These are phyloP conservation scores for Pemphigus obesinymphae DNA, from an alignment of 1,140 invertebrate genomes.

Conservation along the genomic window DNA sequence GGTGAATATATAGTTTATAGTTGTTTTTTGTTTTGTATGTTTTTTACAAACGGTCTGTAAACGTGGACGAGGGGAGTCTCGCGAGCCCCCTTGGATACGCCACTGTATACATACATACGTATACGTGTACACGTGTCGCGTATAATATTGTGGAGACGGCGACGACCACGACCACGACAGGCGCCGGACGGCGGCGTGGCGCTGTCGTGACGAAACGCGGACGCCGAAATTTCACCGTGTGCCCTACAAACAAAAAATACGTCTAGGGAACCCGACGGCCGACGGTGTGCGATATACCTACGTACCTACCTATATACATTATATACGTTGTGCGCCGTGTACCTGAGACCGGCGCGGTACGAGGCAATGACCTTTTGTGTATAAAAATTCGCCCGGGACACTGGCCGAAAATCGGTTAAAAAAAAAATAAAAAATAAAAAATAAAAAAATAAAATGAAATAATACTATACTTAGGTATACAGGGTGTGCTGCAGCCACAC, in stretches of 20 bases:
- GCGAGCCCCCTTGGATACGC: no score
- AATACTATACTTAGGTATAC: no score
- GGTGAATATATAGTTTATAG: no score
- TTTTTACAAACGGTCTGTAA: no score
- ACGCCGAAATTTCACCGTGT: conserved; percentile 24
- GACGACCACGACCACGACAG: neutral
- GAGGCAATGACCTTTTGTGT: conserved; percentile 6
- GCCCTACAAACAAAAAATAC: conserved; percentile 15
- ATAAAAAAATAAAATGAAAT: no score
- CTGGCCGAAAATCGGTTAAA: neutral
- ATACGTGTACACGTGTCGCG: neutral
- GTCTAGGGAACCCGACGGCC: neutral
- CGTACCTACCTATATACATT: neutral
- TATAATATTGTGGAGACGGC: no score
- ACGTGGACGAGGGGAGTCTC: no score
- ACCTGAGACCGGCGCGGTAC: neutral
- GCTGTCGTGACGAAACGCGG: neutral
- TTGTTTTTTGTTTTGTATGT: no score
- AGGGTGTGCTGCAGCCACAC: no score
- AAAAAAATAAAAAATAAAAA: no score
- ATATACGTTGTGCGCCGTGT: neutral
- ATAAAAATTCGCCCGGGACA: neutral
- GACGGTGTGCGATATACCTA: neutral
- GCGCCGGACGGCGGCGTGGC: neutral
- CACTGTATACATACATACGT: no score